Evolutionary conservation across 2,797 vertebrate species (phyloP).

Genomic region (Pogoniulus pusillus): DNA sequence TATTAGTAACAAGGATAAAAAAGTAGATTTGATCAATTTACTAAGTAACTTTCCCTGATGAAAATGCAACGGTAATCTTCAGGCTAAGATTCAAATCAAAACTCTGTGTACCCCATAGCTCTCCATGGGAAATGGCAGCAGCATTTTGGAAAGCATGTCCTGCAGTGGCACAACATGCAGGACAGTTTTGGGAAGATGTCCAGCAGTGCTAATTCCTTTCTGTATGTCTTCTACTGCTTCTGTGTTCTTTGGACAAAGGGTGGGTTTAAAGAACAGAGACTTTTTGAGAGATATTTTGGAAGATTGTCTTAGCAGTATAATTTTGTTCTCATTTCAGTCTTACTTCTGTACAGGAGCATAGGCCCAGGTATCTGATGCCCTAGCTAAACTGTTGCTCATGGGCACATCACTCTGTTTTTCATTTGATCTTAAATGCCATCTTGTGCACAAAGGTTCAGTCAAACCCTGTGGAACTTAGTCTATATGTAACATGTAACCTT

Average conservation of each 20-base stretch:
- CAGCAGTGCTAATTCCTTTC: not conserved
- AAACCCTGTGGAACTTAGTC: no score
- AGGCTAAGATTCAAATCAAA: not conserved
- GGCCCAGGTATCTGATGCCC: not conserved
- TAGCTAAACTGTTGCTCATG: not conserved
- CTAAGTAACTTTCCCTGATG: not conserved
- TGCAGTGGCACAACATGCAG: fast-evolving
- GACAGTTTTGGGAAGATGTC: not conserved
- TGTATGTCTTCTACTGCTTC: not conserved
- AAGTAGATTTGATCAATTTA: not conserved
- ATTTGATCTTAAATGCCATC: not conserved
- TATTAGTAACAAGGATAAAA: not conserved
- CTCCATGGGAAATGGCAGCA: not conserved
- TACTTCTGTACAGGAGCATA: not conserved
- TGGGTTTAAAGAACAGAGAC: not conserved
- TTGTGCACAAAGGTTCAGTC: not conserved
- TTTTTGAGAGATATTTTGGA: not conserved
- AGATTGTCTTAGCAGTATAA: not conserved
- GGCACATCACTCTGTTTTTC: fast-evolving
- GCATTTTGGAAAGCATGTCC: not conserved
- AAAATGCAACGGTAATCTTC: not conserved
- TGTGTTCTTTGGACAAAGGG: not conserved
- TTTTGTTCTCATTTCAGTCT: not conserved
- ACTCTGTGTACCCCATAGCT: not conserved
- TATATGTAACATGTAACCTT: no score